Percentiles rank a stretch among this genome's conserved stretches.
These are phyloP conservation scores for Notocelia uddmanniana DNA, from an alignment of 2,888 invertebrate species.

Conservation along the genomic window DNA sequence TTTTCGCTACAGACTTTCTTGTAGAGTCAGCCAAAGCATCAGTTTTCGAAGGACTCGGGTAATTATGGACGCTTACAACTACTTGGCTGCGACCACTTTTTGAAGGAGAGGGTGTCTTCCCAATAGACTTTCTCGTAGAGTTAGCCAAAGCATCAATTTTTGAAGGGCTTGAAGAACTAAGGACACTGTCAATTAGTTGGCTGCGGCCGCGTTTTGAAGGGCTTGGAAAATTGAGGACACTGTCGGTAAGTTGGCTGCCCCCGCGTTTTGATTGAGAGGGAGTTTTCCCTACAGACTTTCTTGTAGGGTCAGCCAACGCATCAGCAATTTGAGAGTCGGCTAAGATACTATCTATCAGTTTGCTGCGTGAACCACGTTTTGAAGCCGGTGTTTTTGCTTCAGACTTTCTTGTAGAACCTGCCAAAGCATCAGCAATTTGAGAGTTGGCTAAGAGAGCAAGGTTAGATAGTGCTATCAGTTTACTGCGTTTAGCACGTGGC, in stretches of 20 bases:
- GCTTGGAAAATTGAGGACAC: not conserved
- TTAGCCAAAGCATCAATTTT: not conserved
- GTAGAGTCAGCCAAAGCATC: not conserved
- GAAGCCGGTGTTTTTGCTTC: not conserved
- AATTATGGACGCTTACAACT: not conserved
- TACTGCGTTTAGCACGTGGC: too few species aligned
- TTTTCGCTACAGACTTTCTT: constrained; percentile 1
- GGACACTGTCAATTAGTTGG: not conserved
- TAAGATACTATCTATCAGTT: not conserved
- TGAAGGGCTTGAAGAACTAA: not conserved
- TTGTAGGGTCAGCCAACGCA: not conserved
- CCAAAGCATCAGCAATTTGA: not conserved
- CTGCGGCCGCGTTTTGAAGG: constrained; percentile 3
- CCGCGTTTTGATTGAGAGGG: constrained; percentile 7
- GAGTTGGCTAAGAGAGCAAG: not conserved
- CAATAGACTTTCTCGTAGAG: not conserved
- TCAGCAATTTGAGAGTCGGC: not conserved
- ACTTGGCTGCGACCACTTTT: not conserved
- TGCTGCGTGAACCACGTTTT: constrained; percentile 11
- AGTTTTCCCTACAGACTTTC: not conserved
- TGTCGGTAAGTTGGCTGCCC: not conserved
- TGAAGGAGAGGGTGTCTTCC: not conserved
- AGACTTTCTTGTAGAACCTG: constrained; percentile 5
- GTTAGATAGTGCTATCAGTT: too few species aligned
- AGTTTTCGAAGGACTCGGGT: not conserved